Percentiles rank a stretch among this genome's conserved stretches.
Evolutionary conservation across 2,113 vertebrate genomes (phyloP).

Genomic region (Macaca mulatta): DNA sequence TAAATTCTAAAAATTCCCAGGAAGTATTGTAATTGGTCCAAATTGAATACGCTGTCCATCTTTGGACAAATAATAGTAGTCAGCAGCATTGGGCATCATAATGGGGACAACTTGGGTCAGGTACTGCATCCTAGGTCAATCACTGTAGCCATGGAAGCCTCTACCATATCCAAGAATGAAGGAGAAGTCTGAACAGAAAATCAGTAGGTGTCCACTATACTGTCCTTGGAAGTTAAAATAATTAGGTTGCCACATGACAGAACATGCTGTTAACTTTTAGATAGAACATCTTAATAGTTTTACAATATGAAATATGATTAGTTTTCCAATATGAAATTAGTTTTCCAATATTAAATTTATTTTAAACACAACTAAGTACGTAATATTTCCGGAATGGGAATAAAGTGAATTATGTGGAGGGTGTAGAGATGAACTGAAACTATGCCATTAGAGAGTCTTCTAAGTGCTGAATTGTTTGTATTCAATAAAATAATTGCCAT

Average conservation of each 20-base stretch:
- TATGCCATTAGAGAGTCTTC: background rate
- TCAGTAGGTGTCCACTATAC: background rate
- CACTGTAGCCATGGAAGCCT: background rate
- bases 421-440: conserved; percentile 26
- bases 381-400: background rate
- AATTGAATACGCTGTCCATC: background rate
- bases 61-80: background rate
- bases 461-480: conserved; percentile 14
- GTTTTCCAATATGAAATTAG: background rate
- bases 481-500: conserved; percentile 53
- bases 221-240: background rate
- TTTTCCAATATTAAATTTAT: conserved; percentile 15
- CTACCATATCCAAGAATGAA: background rate
- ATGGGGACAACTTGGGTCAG: background rate
- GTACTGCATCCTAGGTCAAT: background rate
- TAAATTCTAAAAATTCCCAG: background rate
- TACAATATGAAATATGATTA: background rate
- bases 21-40: background rate
- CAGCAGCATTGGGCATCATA: background rate
- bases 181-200: background rate
- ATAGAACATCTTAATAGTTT: background rate
- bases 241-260: background rate
- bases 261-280: background rate
- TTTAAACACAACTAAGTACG: background rate
- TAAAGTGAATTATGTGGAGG: background rate